These are phyloP conservation scores for Zeugodacus cucurbitae DNA, from an alignment of 1,140 invertebrate species.

Conservation along the genomic window DNA sequence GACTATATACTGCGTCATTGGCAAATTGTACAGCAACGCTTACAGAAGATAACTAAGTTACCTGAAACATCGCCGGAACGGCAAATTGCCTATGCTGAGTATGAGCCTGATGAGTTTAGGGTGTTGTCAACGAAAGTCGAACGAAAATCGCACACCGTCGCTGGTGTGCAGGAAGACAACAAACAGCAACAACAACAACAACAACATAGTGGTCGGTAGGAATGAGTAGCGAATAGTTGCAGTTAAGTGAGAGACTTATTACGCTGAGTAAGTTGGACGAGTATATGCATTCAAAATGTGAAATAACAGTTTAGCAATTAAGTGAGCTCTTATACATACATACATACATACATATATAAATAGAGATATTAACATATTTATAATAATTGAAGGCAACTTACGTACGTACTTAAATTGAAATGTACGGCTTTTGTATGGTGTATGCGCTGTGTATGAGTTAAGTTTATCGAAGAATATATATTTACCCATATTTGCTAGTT, in stretches of 20 bases:
- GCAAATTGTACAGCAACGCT: conserved; percentile 59
- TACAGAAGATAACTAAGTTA: conserved; percentile 63
- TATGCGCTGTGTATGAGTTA: background rate
- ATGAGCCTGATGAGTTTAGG: conserved; percentile 60
- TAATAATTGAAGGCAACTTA: background rate
- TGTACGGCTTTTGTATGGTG: background rate
- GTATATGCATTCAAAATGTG: background rate
- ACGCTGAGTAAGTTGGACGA: conserved; percentile 2
- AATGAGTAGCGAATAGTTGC: background rate
- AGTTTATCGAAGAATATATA: no score
- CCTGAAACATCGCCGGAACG: conserved; percentile 61
- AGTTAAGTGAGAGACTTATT: background rate
- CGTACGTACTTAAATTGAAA: background rate
- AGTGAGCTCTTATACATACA: background rate
- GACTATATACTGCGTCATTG: conserved; percentile 92
- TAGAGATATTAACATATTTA: background rate
- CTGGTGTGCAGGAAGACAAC: conserved; percentile 19
- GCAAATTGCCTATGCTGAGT: conserved; percentile 60
- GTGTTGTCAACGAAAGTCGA: conserved; percentile 13
- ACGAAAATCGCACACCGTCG: background rate
- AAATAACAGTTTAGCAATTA: background rate
- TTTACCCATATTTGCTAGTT: no score
- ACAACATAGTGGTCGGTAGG: conserved; percentile 13
- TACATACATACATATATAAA: background rate
- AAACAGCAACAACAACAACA: conserved; percentile 39